A percentile compares a stretch with the other conserved stretches of the same genome.
phyloP scores from a whole-genome alignment of 2,113 vertebrate genomes.

The Gymnorhina tibicen region DNA sequence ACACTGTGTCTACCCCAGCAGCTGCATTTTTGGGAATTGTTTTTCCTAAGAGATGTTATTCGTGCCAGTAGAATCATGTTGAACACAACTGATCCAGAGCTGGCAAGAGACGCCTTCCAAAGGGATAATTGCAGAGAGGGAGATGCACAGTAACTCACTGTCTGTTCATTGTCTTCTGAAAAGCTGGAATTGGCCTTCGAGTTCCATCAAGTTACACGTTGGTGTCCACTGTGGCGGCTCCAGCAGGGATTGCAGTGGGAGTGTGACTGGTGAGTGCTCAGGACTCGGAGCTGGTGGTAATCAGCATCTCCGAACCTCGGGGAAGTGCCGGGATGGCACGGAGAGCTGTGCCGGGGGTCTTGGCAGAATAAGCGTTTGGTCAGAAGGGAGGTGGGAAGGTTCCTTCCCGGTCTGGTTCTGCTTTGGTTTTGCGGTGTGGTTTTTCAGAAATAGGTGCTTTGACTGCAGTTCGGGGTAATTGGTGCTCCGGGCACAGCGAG shows the following conservation, averaged over 20 bases:
- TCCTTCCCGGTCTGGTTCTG: not conserved
- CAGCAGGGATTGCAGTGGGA: not conserved
- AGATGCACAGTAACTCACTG: not conserved
- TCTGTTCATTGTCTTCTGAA: not conserved
- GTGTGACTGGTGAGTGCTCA: not conserved
- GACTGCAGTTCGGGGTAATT: not conserved
- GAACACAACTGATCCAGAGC: not conserved
- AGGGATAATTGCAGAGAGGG: not conserved
- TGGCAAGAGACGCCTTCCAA: not conserved
- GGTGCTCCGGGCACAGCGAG: not conserved
- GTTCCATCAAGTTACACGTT: rapidly evolving
- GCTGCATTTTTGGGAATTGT: not conserved
- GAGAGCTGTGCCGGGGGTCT: not conserved
- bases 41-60: not conserved
- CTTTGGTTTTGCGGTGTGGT: not conserved
- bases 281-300: rapidly evolving
- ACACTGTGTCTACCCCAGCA: rapidly evolving
- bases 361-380: not conserved
- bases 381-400: not conserved
- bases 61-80: not conserved
- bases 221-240: not conserved
- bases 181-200: not conserved
- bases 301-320: rapidly evolving
- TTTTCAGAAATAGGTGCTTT: not conserved
- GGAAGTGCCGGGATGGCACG: rapidly evolving